Conservation (phyloP, 2,888 invertebrate genomes). For the Halictus quadricinctus region DNA sequence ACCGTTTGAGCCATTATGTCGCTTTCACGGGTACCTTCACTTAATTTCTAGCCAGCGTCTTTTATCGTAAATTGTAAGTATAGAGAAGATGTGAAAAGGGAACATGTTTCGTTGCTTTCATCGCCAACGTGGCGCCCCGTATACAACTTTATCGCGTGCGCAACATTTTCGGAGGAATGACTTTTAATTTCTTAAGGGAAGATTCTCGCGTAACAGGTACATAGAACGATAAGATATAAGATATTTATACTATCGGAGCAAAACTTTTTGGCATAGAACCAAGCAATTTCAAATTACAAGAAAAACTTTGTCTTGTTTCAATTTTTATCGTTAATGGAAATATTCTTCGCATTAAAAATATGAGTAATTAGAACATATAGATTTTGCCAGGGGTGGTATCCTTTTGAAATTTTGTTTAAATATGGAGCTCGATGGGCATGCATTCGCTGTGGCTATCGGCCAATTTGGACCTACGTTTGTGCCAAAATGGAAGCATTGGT, state of each 20-base stretch:
- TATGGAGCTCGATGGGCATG: not conserved
- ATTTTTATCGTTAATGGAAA: not conserved
- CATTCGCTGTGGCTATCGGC: slow-evolving; percentile 35
- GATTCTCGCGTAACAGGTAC: no score
- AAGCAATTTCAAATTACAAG: no score
- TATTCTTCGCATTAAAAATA: not conserved
- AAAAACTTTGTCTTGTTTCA: no score
- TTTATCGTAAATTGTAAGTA: not conserved
- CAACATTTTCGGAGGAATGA: no score
- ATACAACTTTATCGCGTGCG: no score
- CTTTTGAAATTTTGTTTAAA: not conserved
- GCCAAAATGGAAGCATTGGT: slow-evolving; percentile 22
- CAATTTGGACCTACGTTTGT: slow-evolving; percentile 33
- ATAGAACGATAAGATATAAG: no score
- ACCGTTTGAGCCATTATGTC: not conserved
- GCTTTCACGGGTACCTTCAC: not conserved
- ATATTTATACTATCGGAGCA: no score
- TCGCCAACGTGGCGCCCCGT: no score
- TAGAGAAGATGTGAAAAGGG: no score
- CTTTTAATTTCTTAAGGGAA: no score
- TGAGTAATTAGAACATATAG: not conserved
- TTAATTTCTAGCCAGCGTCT: not conserved
- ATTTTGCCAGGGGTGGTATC: not conserved
- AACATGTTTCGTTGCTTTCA: no score
- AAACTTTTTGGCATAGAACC: no score